These are phyloP conservation scores for Notothenia rossii DNA, from an alignment of 2,113 vertebrate genomes.

Conservation along the genomic window DNA sequence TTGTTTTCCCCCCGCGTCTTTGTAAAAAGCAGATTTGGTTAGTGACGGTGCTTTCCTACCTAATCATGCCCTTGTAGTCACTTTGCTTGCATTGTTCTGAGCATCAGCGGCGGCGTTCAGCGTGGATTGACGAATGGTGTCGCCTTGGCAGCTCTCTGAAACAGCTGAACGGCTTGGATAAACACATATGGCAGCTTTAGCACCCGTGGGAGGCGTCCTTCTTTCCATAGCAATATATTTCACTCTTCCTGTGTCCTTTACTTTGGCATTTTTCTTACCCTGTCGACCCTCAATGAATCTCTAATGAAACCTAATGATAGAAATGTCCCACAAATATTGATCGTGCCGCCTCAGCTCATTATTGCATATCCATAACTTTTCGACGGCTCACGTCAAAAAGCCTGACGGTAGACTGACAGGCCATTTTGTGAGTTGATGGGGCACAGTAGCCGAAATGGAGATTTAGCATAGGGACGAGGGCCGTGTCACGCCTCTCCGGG, in stretches of 20 bases:
- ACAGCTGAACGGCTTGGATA: conserved; percentile 67
- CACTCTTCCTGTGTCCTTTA: conserved; percentile 74
- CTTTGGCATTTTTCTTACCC: conserved; percentile 78
- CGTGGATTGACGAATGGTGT: conserved; percentile 55
- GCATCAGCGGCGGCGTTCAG: not conserved
- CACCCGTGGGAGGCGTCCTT: conserved; percentile 53
- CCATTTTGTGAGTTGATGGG: conserved; percentile 79
- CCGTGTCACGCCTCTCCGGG: conserved; percentile 72
- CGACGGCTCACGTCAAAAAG: conserved; percentile 60
- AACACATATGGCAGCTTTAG: conserved; percentile 75
- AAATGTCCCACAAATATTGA: conserved; percentile 78
- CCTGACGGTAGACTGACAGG: conserved; percentile 74
- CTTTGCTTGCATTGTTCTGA: conserved; percentile 23
- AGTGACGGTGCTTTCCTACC: conserved; percentile 5
- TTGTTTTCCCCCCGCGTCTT: not conserved
- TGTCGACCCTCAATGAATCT: conserved; percentile 78
- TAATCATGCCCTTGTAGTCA: conserved; percentile 37
- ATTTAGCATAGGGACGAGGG: conserved; percentile 76
- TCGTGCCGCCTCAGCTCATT: conserved; percentile 77
- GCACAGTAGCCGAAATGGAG: conserved; percentile 78
- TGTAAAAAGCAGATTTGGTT: conserved; percentile 7
- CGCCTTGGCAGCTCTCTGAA: conserved; percentile 61
- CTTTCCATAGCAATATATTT: conserved; percentile 69
- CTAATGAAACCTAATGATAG: conserved; percentile 70
- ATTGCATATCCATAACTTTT: conserved; percentile 85